Evolutionary conservation across 2,888 invertebrate genomes (phyloP).

Genomic region (Drosophila pullipes): DNA sequence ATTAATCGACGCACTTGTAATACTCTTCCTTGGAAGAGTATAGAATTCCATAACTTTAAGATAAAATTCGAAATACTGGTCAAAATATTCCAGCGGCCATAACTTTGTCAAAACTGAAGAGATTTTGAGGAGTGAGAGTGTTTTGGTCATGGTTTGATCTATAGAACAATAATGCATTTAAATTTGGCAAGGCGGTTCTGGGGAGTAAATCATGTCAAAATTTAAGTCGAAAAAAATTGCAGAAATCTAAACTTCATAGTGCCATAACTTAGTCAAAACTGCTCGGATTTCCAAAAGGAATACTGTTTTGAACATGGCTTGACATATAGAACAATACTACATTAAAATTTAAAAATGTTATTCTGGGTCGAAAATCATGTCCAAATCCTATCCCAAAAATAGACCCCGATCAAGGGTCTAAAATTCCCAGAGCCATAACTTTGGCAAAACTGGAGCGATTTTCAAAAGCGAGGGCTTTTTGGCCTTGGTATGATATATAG

Average conservation of each 20-base stretch:
- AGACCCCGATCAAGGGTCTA: background rate
- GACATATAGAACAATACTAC: background rate
- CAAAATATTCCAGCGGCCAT: background rate
- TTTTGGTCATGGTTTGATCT: no score
- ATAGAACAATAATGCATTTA: no score
- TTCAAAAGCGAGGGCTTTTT: background rate
- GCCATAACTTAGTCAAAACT: background rate
- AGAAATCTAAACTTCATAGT: no score
- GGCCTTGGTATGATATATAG: background rate
- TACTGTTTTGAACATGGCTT: background rate
- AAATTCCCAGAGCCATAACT: background rate
- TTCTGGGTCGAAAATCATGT: background rate
- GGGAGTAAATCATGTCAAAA: no score
- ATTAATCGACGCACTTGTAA: slow-evolving; percentile 11
- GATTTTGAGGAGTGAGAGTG: no score
- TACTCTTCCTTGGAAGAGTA: slow-evolving; percentile 35
- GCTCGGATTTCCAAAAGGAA: background rate
- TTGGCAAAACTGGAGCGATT: background rate
- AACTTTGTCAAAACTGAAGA: no score
- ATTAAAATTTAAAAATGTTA: accelerated
- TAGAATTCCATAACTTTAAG: background rate
- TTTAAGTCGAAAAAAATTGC: no score
- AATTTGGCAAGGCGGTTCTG: no score
- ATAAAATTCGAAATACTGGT: background rate
- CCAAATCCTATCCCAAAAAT: background rate